Evolutionary conservation across 92 coral and sea anemone species (phyloP).

Genomic region (Phenganax subtilis): DNA sequence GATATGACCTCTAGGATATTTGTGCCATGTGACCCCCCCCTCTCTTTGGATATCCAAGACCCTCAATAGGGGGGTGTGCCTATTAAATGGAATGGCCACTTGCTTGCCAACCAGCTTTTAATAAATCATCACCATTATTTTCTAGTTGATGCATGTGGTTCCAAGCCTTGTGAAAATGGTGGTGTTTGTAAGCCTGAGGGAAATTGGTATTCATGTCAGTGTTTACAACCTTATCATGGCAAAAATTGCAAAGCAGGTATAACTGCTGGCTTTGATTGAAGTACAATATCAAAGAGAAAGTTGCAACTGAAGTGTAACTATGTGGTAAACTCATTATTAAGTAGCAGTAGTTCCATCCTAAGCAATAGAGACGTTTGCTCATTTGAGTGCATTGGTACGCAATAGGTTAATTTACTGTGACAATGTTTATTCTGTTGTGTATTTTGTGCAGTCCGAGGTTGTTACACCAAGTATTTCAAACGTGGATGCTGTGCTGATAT

Average conservation of each 20-base stretch:
- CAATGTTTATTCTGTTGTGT: neutral
- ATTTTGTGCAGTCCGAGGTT: slow-evolving; percentile 1
- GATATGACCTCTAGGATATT: no score
- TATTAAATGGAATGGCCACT: neutral
- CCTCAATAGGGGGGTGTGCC: no score
- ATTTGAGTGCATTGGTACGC: no score
- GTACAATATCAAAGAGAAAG: neutral
- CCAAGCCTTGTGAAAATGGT: slow-evolving; percentile 26
- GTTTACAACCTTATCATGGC: slow-evolving; percentile 23
- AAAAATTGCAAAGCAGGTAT: slow-evolving; percentile 27
- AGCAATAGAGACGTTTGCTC: no score
- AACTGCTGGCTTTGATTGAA: neutral
- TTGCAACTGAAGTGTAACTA: neutral
- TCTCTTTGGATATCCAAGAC: no score
- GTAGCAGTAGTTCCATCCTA: no score
- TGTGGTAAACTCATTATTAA: no score
- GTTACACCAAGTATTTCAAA: slow-evolving; percentile 26
- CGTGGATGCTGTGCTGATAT: slow-evolving; percentile 24
- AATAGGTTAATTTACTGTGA: neutral
- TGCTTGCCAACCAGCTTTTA: neutral
- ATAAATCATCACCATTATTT: neutral
- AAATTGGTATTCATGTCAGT: slow-evolving; percentile 21
- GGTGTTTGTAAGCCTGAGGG: slow-evolving; percentile 4
- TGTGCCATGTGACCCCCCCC: no score
- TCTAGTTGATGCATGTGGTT: slow-evolving; percentile 16